Evolutionary conservation across 2,888 invertebrate species (phyloP).

Genomic region (Thereva nobilitata): DNA sequence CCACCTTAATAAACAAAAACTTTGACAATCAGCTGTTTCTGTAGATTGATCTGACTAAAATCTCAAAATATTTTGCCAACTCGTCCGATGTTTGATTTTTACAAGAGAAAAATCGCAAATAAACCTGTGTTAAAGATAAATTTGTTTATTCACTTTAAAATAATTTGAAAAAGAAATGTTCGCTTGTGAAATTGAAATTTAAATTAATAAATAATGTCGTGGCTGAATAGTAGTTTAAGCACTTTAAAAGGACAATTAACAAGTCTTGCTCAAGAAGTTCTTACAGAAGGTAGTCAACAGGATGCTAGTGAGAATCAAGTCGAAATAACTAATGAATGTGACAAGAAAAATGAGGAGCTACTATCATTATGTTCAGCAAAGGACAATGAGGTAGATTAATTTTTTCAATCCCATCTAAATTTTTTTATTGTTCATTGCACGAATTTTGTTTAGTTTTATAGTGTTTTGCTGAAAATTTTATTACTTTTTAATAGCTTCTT

Average conservation of each 20-base stretch:
- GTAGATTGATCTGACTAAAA: slow-evolving; percentile 10
- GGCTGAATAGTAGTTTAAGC: slow-evolving; percentile 64
- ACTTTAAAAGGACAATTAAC: slow-evolving; percentile 72
- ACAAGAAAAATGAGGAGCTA: slow-evolving; percentile 58
- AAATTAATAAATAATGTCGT: slow-evolving; percentile 62
- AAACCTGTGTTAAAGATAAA: slow-evolving; percentile 1
- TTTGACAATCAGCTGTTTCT: slow-evolving; percentile 39
- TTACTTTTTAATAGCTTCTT: too few species aligned
- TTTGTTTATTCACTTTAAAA: neutral
- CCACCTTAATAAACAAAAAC: neutral
- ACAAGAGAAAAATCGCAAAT: slow-evolving; percentile 34
- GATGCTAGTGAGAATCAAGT: slow-evolving; percentile 56
- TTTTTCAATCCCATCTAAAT: neutral
- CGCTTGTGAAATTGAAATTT: slow-evolving; percentile 3
- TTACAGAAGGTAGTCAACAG: slow-evolving; percentile 69
- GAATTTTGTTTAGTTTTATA: too few species aligned
- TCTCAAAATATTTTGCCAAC: slow-evolving; percentile 39
- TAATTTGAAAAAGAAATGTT: slow-evolving; percentile 2
- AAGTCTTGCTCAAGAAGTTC: slow-evolving; percentile 85
- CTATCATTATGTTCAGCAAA: slow-evolving; percentile 60
- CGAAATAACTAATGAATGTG: slow-evolving; percentile 49
- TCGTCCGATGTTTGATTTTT: slow-evolving; percentile 35
- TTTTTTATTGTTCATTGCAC: too few species aligned
- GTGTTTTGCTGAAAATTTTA: too few species aligned
- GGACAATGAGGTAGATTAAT: slow-evolving; percentile 64